phyloP scores from a whole-genome alignment of 2,888 invertebrate genomes.

The Helicoverpa assulta region DNA sequence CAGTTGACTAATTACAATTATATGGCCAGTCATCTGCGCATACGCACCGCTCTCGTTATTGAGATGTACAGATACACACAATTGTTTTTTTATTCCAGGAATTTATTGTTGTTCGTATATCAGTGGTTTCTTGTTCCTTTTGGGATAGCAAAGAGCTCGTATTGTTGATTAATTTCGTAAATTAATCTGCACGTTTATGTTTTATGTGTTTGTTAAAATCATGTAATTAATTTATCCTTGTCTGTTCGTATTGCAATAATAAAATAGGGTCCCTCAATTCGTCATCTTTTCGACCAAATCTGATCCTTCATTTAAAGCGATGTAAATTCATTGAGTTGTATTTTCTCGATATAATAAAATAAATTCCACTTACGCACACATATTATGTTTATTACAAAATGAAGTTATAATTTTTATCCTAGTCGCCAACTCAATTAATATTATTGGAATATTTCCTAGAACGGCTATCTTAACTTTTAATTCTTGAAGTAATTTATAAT shows the following conservation, averaged over 20 bases:
- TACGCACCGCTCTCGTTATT: conserved; percentile 13
- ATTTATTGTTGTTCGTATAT: conserved; percentile 19
- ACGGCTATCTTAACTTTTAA: conserved; percentile 17
- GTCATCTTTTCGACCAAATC: no score
- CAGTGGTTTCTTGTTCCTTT: background rate
- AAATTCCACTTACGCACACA: no score
- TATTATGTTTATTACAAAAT: no score
- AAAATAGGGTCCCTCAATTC: no score
- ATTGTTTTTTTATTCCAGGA: background rate
- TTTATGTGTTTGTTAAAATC: background rate
- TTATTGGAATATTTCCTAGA: conserved; percentile 28
- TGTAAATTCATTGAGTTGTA: no score
- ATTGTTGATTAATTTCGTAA: conserved; percentile 2
- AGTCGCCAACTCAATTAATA: conserved; percentile 26
- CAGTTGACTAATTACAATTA: conserved; percentile 64
- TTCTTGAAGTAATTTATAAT: conserved; percentile 44
- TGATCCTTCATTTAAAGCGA: no score
- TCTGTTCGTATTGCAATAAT: no score
- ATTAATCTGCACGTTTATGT: background rate
- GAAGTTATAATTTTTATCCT: background rate
- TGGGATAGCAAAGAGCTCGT: background rate
- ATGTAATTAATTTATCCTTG: background rate
- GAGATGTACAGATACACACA: conserved; percentile 12
- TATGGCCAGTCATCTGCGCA: conserved; percentile 34
- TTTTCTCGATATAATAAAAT: no score